phyloP scores from a whole-genome alignment of 2,113 vertebrate genomes.

The Harpagus bidentatus region DNA sequence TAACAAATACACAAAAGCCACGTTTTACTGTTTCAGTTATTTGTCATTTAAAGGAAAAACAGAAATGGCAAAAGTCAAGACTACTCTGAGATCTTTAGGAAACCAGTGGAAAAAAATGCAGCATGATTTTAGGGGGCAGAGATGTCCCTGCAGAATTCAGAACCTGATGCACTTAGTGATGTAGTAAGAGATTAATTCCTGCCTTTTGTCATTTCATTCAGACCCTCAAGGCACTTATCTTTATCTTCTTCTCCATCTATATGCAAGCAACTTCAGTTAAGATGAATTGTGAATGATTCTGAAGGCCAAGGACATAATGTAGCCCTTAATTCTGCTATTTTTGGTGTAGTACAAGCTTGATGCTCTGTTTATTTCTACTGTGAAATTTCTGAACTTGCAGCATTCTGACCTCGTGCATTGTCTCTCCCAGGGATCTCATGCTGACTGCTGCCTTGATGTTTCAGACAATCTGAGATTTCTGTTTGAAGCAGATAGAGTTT shows the following conservation, averaged over 20 bases:
- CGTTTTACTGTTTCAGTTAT: background rate
- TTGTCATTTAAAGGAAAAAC: background rate
- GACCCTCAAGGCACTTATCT: background rate
- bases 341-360: background rate
- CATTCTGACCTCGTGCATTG: background rate
- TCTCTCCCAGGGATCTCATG: conserved; percentile 6
- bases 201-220: background rate
- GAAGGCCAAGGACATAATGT: background rate
- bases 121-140: background rate
- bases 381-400: background rate
- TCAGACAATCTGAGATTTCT: background rate
- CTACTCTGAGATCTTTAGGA: background rate
- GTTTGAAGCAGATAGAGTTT: conserved; percentile 13
- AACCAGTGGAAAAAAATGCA: background rate
- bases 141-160: background rate
- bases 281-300: background rate
- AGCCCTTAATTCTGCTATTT: background rate
- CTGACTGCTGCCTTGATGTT: conserved; percentile 6
- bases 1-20: background rate
- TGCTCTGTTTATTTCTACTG: background rate
- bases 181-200: background rate
- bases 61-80: background rate
- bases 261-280: background rate
- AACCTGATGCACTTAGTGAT: background rate
- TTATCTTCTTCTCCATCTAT: background rate